Conservation (phyloP, 2,888 invertebrate genomes). For the Spisula subtruncata region DNA sequence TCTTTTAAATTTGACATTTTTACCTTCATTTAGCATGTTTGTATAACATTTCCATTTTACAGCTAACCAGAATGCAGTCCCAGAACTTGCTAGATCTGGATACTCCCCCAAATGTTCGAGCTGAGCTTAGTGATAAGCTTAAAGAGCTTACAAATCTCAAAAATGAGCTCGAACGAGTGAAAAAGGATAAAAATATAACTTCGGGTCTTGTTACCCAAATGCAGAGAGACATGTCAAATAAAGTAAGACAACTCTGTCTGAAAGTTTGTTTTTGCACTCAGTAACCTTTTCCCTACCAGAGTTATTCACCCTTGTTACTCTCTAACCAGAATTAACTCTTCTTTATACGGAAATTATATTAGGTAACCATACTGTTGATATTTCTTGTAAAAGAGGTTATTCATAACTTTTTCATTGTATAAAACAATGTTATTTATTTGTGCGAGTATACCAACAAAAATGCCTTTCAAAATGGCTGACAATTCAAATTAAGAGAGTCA, state of each 20-base stretch:
- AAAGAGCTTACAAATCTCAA: slow-evolving; percentile 83
- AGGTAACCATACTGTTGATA: slow-evolving; percentile 35
- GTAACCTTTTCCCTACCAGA: slow-evolving; percentile 36
- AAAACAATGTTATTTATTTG: too few relatives aligned
- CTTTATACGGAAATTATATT: not conserved
- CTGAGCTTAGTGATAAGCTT: slow-evolving; percentile 80
- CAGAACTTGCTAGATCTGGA: slow-evolving; percentile 63
- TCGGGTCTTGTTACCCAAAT: slow-evolving; percentile 87
- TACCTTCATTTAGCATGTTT: not conserved
- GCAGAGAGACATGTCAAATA: slow-evolving; percentile 87
- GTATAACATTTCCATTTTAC: slow-evolving; percentile 50
- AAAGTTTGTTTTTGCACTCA: slow-evolving; percentile 33
- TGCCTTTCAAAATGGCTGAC: too few relatives aligned
- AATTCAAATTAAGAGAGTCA: too few relatives aligned
- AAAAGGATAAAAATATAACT: slow-evolving; percentile 87
- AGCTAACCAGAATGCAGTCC: slow-evolving; percentile 65
- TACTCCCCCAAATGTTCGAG: slow-evolving; percentile 67
- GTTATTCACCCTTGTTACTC: slow-evolving; percentile 39
- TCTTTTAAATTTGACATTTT: not conserved
- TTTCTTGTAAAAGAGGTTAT: not conserved
- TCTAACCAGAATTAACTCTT: slow-evolving; percentile 40
- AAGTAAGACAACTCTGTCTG: slow-evolving; percentile 79
- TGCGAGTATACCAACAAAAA: too few relatives aligned
- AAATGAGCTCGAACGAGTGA: slow-evolving; percentile 85
- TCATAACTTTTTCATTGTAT: not conserved